Conservation (phyloP, 2,113 vertebrate genomes). For the Pseudolaguvia tuberculata region DNA sequence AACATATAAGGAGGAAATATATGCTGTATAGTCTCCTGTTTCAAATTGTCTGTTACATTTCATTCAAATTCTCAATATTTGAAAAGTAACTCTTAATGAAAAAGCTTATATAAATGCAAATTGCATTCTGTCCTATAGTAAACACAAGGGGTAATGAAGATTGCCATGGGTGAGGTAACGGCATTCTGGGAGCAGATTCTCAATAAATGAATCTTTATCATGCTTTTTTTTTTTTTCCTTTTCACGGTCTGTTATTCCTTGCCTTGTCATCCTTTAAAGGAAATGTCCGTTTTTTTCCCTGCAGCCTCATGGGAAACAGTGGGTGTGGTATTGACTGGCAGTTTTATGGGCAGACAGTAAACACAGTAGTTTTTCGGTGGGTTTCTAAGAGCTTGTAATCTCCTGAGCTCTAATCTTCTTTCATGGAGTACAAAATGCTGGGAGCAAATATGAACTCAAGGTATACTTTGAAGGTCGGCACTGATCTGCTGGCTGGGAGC, state of each 20-base stretch:
- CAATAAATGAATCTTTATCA: slow-evolving; percentile 58
- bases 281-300: background rate
- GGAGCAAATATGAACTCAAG: slow-evolving; percentile 5
- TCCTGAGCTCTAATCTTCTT: slow-evolving; percentile 15
- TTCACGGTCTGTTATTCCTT: background rate
- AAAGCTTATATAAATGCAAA: slow-evolving; percentile 80
- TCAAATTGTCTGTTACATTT: slow-evolving; percentile 66
- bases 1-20: slow-evolving; percentile 36
- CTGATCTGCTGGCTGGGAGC: slow-evolving; percentile 2
- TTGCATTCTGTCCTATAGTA: slow-evolving; percentile 71
- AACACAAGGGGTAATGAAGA: slow-evolving; percentile 66
- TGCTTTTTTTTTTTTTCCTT: background rate
- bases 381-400: slow-evolving; percentile 37
- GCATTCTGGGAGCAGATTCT: slow-evolving; percentile 63
- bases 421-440: slow-evolving; percentile 16
- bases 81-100: slow-evolving; percentile 66
- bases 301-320: slow-evolving; percentile 18
- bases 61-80: slow-evolving; percentile 60
- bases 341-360: slow-evolving; percentile 15
- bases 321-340: slow-evolving; percentile 31
- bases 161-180: slow-evolving; percentile 58
- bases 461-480: slow-evolving; percentile 3
- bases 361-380: slow-evolving; percentile 15
- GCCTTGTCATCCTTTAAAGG: background rate
- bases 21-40: slow-evolving; percentile 47